phyloP scores from a whole-genome alignment of 2,888 invertebrate genomes.

The Julus scandinavius region DNA sequence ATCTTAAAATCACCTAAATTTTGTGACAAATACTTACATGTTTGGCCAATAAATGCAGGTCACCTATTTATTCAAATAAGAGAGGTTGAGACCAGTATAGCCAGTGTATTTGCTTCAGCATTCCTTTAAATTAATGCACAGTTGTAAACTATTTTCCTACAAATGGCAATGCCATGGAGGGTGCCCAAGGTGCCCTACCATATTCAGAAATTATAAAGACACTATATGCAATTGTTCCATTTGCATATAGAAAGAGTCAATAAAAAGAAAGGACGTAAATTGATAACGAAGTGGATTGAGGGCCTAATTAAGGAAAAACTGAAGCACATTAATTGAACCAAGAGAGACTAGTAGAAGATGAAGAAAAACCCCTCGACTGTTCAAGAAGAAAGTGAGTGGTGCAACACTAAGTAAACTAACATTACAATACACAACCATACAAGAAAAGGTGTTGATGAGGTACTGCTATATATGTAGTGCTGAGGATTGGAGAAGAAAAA shows the following conservation, averaged over 20 bases:
- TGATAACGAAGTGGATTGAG: conserved; percentile 45
- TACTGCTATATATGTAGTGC: not conserved
- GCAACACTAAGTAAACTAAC: conserved; percentile 39
- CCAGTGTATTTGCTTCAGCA: no score
- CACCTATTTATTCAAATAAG: not conserved
- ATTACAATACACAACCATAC: not conserved
- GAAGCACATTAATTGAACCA: conserved; percentile 43
- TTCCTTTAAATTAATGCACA: no score
- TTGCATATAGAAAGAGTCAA: conserved; percentile 7
- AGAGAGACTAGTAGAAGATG: not conserved
- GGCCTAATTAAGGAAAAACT: conserved; percentile 43
- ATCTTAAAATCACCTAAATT: not conserved
- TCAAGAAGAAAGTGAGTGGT: not conserved
- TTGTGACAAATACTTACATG: no score
- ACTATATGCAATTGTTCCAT: not conserved
- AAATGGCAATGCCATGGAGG: not conserved
- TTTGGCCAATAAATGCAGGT: no score
- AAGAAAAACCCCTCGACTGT: not conserved
- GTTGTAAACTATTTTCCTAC: not conserved
- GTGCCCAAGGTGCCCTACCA: conserved; percentile 5
- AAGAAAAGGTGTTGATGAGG: conserved; percentile 49
- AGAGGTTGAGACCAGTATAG: not conserved
- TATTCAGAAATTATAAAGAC: not conserved
- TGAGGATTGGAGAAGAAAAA: not conserved
- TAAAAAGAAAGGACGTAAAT: conserved; percentile 6